Conservation (phyloP, 2,888 invertebrate species). For the Xanthorhoe designata region DNA sequence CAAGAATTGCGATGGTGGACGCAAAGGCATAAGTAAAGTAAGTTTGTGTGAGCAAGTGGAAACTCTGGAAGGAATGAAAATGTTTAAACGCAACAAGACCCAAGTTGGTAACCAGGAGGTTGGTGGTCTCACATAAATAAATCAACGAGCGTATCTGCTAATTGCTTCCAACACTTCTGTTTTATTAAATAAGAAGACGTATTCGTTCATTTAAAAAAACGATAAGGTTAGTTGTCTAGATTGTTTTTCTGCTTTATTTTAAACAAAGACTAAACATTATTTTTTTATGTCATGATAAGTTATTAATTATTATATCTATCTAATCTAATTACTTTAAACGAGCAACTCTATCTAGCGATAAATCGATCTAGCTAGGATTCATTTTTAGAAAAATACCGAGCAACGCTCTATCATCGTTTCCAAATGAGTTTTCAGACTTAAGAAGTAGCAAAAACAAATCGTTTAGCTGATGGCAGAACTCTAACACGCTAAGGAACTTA, state of each 20-base stretch:
- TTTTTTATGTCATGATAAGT: too few species aligned
- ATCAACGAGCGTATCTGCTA: constrained; percentile 22
- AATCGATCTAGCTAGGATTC: too few species aligned
- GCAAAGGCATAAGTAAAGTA: neutral
- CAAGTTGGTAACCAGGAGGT: constrained; percentile 13
- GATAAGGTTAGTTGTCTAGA: neutral
- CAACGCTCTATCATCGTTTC: neutral
- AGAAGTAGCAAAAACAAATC: neutral
- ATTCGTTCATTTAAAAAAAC: neutral
- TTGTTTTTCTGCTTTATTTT: neutral
- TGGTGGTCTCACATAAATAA: constrained; percentile 34
- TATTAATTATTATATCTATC: too few species aligned
- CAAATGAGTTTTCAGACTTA: neutral
- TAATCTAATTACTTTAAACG: too few species aligned
- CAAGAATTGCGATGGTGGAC: neutral
- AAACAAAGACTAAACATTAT: neutral
- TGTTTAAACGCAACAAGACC: constrained; percentile 4
- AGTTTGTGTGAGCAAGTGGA: neutral
- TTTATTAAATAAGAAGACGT: constrained; percentile 13
- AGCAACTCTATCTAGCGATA: too few species aligned
- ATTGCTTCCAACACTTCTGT: constrained; percentile 20
- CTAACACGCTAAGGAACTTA: constrained; percentile 26
- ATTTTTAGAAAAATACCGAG: too few species aligned
- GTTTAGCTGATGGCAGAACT: neutral
- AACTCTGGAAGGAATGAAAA: constrained; percentile 13